Conservation (phyloP, 1,140 invertebrate genomes). For the Mercenaria mercenaria region DNA sequence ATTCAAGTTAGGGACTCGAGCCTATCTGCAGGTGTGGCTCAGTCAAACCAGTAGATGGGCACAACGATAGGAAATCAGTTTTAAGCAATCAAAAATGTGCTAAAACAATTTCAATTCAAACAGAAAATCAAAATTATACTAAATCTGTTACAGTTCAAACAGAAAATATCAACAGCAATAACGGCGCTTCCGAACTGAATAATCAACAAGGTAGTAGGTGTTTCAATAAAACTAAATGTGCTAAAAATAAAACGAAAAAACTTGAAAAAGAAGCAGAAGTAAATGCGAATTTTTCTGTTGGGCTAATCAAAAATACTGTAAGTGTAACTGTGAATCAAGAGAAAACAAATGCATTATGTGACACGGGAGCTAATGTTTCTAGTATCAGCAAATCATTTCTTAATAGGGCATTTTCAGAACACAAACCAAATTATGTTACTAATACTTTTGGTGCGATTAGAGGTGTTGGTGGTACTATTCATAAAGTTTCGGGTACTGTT, state of each 20-base stretch:
- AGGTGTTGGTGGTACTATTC: conserved; percentile 26
- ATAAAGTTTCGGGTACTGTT: neutral
- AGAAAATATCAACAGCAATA: too few relatives aligned
- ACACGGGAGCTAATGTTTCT: conserved; percentile 35
- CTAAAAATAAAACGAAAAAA: neutral
- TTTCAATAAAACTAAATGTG: neutral
- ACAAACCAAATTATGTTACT: neutral
- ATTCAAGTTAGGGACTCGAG: neutral
- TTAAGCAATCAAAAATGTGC: neutral
- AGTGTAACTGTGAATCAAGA: neutral
- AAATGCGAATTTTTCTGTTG: conserved; percentile 27
- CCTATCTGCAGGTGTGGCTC: neutral
- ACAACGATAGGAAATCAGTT: neutral
- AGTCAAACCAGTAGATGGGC: neutral
- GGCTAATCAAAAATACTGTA: conserved; percentile 22
- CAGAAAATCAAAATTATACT: too few relatives aligned
- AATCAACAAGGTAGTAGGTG: neutral
- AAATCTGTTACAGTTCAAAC: too few relatives aligned
- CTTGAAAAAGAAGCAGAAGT: neutral
- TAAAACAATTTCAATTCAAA: neutral
- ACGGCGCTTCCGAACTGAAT: neutral
- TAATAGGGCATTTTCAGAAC: neutral
- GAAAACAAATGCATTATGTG: conserved; percentile 25
- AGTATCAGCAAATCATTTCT: conserved; percentile 26
- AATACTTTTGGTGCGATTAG: neutral